Conservation (phyloP, 2,113 vertebrate species). For the Sinocyclocheilus anshuiensis region DNA sequence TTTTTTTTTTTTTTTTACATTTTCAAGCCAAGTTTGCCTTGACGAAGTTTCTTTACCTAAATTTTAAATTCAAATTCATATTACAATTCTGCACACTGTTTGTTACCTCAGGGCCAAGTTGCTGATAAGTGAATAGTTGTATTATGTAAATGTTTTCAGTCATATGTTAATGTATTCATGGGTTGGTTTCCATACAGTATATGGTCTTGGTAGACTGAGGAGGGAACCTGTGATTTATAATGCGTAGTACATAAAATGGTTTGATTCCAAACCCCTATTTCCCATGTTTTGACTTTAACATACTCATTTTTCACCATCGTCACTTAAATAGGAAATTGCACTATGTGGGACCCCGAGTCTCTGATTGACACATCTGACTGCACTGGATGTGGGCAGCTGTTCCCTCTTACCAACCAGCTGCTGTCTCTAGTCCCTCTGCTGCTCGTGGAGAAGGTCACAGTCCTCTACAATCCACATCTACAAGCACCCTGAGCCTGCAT, state of each 20-base stretch:
- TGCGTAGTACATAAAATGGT: background rate
- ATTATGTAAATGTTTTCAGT: background rate
- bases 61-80: background rate
- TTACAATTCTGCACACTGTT: background rate
- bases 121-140: background rate
- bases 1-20: too few species aligned
- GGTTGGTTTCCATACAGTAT: background rate
- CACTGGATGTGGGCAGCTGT: conserved; percentile 27
- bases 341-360: background rate
- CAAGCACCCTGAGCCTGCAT: background rate
- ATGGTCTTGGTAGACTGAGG: background rate
- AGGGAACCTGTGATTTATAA: background rate
- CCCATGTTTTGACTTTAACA: background rate
- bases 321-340: background rate
- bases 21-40: too few species aligned
- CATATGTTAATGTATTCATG: background rate
- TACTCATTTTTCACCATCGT: background rate
- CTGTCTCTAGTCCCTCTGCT: conserved; percentile 40
- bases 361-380: conserved; percentile 7
- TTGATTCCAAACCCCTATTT: background rate
- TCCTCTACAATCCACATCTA: conserved; percentile 1
- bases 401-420: conserved; percentile 39
- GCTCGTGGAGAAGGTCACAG: conserved; percentile 39
- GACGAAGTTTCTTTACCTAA: too few species aligned
- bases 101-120: background rate